phyloP scores from a whole-genome alignment of 2,113 vertebrate species.

The Typhlomys cinereus region DNA sequence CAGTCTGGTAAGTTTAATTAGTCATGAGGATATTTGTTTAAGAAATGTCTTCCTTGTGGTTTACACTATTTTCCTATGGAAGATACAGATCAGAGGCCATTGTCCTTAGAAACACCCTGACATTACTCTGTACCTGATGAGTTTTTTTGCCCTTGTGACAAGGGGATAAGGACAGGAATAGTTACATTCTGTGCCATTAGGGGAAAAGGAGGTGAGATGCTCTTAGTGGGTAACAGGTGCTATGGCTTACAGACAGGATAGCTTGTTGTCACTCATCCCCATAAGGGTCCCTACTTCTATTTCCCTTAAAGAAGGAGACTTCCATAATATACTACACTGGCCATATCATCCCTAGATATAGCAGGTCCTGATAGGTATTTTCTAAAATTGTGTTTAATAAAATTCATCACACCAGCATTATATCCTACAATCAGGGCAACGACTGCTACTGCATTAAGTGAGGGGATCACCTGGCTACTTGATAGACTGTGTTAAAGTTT shows the following conservation, averaged over 20 bases:
- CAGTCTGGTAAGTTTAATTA: neutral
- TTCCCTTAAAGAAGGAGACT: neutral
- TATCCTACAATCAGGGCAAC: neutral
- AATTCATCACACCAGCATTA: neutral
- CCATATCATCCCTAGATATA: neutral
- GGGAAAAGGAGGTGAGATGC: neutral
- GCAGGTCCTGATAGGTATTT: too few species aligned
- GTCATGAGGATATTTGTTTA: neutral
- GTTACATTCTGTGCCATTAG: too few species aligned
- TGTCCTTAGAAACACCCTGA: neutral
- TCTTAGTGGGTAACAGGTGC: neutral
- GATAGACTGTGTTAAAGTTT: conserved; percentile 44
- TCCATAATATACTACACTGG: neutral
- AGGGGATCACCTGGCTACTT: neutral
- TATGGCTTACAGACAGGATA: neutral
- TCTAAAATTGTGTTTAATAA: too few species aligned
- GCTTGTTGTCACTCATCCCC: neutral
- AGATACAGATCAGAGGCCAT: neutral
- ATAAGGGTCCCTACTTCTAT: neutral
- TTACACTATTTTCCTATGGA: neutral
- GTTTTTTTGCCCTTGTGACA: neutral
- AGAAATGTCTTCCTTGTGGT: neutral
- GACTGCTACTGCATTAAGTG: neutral
- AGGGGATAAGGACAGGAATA: neutral
- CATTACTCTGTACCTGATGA: neutral